Percentiles rank a stretch among this genome's conserved stretches.
Evolutionary conservation across 2,113 vertebrate genomes (phyloP).

Genomic region (Reinhardtius hippoglossoides): DNA sequence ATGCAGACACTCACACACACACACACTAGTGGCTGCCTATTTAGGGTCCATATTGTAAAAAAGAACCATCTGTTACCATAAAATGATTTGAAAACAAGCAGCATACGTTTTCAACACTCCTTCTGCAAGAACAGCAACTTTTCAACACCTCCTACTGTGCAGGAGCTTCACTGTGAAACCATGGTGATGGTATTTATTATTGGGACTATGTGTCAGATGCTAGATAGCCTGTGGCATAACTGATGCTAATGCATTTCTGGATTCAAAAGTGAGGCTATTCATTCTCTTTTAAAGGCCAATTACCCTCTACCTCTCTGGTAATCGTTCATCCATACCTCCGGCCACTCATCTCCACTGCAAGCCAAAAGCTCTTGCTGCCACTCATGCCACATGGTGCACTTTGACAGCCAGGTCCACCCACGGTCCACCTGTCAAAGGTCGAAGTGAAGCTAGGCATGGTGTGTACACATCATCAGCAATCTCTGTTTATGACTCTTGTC

Average conservation of each 20-base stretch:
- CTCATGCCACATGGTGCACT: conserved; percentile 5
- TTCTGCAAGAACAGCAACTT: conserved; percentile 17
- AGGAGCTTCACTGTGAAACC: background rate
- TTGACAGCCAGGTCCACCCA: background rate
- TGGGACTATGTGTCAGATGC: background rate
- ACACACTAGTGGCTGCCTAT: background rate
- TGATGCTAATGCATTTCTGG: background rate
- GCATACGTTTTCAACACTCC: background rate
- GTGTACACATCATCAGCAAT: background rate
- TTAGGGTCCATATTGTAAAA: conserved; percentile 1
- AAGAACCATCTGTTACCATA: background rate
- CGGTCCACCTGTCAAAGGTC: background rate
- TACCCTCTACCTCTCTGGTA: background rate
- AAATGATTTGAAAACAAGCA: background rate
- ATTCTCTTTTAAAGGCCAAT: background rate
- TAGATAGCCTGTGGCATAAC: background rate
- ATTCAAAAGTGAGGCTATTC: background rate
- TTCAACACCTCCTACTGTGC: background rate
- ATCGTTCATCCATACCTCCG: background rate
- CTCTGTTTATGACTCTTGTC: background rate
- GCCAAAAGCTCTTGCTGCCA: background rate
- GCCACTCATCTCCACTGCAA: background rate
- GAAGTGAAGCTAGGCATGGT: background rate
- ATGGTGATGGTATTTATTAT: background rate
- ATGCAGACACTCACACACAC: background rate